These are phyloP conservation scores for Heliconius aoede DNA, from an alignment of 2,888 invertebrate genomes.

Conservation along the genomic window DNA sequence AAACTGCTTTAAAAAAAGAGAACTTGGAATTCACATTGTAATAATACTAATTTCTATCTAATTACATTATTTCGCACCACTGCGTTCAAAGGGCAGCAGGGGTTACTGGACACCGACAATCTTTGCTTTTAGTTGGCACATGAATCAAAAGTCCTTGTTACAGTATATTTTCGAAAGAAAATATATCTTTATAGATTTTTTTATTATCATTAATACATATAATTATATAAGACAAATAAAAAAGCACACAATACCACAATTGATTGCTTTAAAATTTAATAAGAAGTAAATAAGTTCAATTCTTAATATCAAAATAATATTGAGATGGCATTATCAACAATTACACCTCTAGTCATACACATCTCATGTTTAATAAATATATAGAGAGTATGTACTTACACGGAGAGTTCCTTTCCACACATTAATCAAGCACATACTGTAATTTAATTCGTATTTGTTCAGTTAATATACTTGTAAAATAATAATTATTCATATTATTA, in stretches of 20 bases:
- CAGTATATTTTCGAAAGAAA: neutral
- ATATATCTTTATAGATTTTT: neutral
- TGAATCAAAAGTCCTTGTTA: conserved; percentile 8
- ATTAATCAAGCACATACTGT: conserved; percentile 24
- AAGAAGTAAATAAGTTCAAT: neutral
- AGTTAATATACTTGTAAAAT: conserved; percentile 47
- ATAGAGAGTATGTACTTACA: conserved; percentile 17
- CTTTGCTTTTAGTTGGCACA: conserved; percentile 11
- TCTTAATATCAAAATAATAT: neutral
- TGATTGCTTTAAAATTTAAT: neutral
- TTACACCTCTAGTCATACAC: neutral
- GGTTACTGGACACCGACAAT: neutral
- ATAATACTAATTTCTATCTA: conserved; percentile 11
- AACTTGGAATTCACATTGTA: neutral
- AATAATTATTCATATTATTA: conserved; percentile 44
- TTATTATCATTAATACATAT: too few relatives aligned
- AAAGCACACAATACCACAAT: neutral
- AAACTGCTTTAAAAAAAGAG: neutral
- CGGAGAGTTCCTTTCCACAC: conserved; percentile 30
- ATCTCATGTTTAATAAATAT: neutral
- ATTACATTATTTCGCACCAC: conserved; percentile 37
- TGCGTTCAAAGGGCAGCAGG: conserved; percentile 17
- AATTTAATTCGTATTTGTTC: conserved; percentile 12
- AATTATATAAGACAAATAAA: too few relatives aligned
- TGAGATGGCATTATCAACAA: neutral